Base-by-base conservation (phyloP, 2,113 vertebrate species). In the Mionectes macconnelli region DNA sequence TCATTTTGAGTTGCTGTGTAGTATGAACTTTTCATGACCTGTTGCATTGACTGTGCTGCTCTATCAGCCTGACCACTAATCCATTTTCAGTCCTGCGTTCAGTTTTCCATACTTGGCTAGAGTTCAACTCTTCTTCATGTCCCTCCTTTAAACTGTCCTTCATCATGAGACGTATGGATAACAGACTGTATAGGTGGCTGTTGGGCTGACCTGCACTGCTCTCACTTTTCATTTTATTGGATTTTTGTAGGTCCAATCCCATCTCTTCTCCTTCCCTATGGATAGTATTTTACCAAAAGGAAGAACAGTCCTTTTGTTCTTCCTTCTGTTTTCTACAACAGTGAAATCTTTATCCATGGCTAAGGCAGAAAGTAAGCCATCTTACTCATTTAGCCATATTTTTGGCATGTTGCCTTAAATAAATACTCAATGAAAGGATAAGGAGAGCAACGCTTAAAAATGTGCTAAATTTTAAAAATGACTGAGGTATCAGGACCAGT, bases 21-120 rank as follows among this genome's bases (percentile, higher is more conserved):
- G 2, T 21, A 21, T 39, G 24, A 81, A 39, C 7, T 74, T 68
- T 70, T 60, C 27, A 62, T 53, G 10, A 44, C 57, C 33, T 73
- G 2, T 44, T 80, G 19, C 44, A 22, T 8, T 70, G 59, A 35
- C n/a, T 53, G 18, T 42, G 24, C n/a, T 81, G 8, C 12, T 70
- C 12, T 77, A 16, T 79, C 13, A 28, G 14, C 28, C 47, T 75
- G 53, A 44, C 28, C 14, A 37, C 12, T 50, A 57, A 27, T 77
- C 17, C 19, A 5, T 2, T 18, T 70, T 27, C 15, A 68, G 33
- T 59, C 63, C 84, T 0, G 0, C 5, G 4, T 75, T 35, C 30
- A 72, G 13, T 7, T 88, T 87, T 59, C 27, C 6, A 1, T 44
- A 16, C 10, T 45, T 68, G 39, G 9, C 18, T 85, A 2, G 44